Evolutionary conservation across 2,888 invertebrate genomes (phyloP).

Genomic region (Andrena camellia): DNA sequence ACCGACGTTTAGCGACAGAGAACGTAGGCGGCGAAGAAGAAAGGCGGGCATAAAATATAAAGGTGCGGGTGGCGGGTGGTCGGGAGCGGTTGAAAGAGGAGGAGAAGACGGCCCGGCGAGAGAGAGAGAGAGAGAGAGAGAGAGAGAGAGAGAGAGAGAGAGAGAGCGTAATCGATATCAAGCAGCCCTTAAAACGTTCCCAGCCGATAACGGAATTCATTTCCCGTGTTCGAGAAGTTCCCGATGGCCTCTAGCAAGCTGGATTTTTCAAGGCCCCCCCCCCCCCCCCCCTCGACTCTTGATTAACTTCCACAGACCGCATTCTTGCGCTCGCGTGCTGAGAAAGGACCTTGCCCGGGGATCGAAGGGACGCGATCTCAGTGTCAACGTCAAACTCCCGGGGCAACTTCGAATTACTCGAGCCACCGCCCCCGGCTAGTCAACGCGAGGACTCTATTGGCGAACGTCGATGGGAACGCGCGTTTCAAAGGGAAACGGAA

Average conservation of each 20-base stretch:
- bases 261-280: constrained; percentile 40
- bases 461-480: too few relatives aligned
- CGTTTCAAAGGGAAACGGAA: background rate
- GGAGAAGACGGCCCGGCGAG: constrained; percentile 9
- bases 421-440: background rate
- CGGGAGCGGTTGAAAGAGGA: constrained; percentile 13
- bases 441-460: background rate
- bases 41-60: background rate
- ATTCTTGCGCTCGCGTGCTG: constrained; percentile 5
- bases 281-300: constrained; percentile 42
- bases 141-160: background rate
- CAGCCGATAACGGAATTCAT: constrained; percentile 60
- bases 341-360: background rate
- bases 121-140: constrained; percentile 14
- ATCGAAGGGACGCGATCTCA: constrained; percentile 12
- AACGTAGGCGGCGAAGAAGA: constrained; percentile 10
- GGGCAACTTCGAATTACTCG: background rate
- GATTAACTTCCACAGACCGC: constrained; percentile 50
- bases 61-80: background rate
- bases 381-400: constrained; percentile 28
- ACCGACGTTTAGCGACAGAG: constrained; percentile 27
- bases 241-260: constrained; percentile 24
- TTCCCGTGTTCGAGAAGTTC: constrained; percentile 48
- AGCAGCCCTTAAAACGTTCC: constrained; percentile 31
- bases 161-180: constrained; percentile 17